Percentiles rank a stretch among this genome's conserved stretches.
phyloP scores from a whole-genome alignment of 53 echinoderm and acorn worm species.

The Holothuria scabra region DNA sequence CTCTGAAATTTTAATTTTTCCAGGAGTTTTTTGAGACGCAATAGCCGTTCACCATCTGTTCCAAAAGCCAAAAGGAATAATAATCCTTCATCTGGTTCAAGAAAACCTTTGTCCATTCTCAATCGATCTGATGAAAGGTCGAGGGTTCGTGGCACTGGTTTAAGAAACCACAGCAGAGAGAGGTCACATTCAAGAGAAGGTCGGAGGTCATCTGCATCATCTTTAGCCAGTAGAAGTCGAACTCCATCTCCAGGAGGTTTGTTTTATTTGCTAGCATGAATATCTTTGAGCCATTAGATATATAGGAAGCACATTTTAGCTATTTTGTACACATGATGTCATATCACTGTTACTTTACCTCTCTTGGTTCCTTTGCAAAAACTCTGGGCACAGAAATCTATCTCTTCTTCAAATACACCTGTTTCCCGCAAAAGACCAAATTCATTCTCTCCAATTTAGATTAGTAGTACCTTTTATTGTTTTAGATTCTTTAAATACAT shows the following conservation, averaged over 20 bases:
- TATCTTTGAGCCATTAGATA: too few species aligned
- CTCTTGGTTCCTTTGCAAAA: too few species aligned
- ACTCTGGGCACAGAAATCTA: too few species aligned
- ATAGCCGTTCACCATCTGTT: constrained; percentile 73
- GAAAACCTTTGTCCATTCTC: constrained; percentile 70
- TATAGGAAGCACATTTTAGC: too few species aligned
- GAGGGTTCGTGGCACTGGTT: constrained; percentile 31
- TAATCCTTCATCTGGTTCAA: constrained; percentile 49
- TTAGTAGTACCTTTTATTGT: too few species aligned
- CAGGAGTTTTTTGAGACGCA: constrained; percentile 58
- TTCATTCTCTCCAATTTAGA: too few species aligned
- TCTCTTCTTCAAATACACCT: too few species aligned
- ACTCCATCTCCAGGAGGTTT: constrained; percentile 91
- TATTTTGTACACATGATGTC: too few species aligned
- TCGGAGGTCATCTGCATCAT: constrained; percentile 64
- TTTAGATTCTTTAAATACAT: not conserved
- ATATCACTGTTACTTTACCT: too few species aligned
- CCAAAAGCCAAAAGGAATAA: constrained; percentile 55
- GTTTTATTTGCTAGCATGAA: not conserved
- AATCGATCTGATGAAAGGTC: constrained; percentile 44
- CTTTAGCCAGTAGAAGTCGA: constrained; percentile 69
- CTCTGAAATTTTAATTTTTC: too few species aligned
- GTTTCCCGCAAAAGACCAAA: too few species aligned
- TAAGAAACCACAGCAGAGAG: constrained; percentile 64
- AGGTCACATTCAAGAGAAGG: constrained; percentile 70